phyloP scores from a whole-genome alignment of 2,888 invertebrate species.

The Didymodactylos carnosus region DNA sequence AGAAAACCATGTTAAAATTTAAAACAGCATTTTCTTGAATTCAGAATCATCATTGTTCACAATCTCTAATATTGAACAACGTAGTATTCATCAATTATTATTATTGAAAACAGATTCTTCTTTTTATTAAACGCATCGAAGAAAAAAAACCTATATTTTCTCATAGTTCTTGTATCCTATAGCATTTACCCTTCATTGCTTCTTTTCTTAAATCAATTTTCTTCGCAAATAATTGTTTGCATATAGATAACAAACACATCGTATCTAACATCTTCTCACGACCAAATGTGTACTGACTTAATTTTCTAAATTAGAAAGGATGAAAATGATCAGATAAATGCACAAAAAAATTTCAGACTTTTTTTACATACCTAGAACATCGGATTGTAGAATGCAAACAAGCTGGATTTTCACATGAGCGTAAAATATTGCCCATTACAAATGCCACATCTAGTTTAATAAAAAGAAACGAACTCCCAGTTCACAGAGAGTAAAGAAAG shows the following conservation, averaged over 20 bases:
- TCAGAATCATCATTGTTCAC: too few relatives aligned
- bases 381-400: not conserved
- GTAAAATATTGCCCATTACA: not conserved
- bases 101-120: too few relatives aligned
- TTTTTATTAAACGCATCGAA: too few relatives aligned
- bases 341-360: not conserved
- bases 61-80: too few relatives aligned
- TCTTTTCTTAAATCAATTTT: not conserved
- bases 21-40: too few relatives aligned
- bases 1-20: too few relatives aligned
- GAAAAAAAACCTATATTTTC: too few relatives aligned
- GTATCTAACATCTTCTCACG: not conserved
- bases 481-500: not conserved
- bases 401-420: not conserved
- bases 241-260: not conserved
- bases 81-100: too few relatives aligned
- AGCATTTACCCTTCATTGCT: too few relatives aligned
- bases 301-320: not conserved
- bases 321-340: too few relatives aligned
- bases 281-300: not conserved
- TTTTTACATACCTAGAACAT: not conserved
- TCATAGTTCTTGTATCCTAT: too few relatives aligned
- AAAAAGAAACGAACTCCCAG: not conserved
- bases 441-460: not conserved
- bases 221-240: not conserved